These are phyloP conservation scores for Tetropium fuscum DNA, from an alignment of 2,888 invertebrate species.

Conservation along the genomic window DNA sequence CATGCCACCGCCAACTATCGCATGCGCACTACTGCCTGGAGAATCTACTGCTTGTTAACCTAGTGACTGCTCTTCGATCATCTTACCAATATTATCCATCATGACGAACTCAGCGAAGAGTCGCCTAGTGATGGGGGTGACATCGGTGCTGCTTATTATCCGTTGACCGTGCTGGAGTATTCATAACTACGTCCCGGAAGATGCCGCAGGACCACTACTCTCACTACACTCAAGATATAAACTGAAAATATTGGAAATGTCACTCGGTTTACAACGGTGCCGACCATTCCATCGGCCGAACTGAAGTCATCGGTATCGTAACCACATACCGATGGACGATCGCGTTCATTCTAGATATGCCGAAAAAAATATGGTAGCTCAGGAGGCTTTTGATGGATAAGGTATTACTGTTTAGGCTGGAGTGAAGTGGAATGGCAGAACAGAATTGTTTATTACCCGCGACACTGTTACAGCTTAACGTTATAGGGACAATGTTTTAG, in stretches of 20 bases:
- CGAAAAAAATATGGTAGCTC: no score
- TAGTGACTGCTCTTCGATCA: conserved; percentile 71
- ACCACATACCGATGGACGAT: conserved; percentile 43
- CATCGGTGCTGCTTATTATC: conserved; percentile 42
- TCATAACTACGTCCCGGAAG: conserved; percentile 39
- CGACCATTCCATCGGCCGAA: conserved; percentile 47
- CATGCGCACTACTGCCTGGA: conserved; percentile 64
- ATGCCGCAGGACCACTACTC: conserved; percentile 13
- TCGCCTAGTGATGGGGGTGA: conserved; percentile 35
- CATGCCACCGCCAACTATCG: conserved; percentile 61
- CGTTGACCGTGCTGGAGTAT: conserved; percentile 34
- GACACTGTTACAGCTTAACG: no score
- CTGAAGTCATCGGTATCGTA: conserved; percentile 39
- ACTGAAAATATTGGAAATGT: conserved; percentile 41
- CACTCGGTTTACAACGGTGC: conserved; percentile 58
- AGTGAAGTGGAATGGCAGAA: no score
- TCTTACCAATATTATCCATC: conserved; percentile 73
- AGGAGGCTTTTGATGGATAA: no score
- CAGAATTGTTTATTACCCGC: no score
- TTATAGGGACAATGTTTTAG: no score
- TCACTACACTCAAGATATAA: conserved; percentile 21
- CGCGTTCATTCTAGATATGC: conserved; percentile 48
- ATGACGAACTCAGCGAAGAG: conserved; percentile 54
- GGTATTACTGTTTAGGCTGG: no score
- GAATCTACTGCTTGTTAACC: conserved; percentile 69